Base-by-base conservation (phyloP, 2,113 vertebrate species). In the Eptesicus fuscus region DNA sequence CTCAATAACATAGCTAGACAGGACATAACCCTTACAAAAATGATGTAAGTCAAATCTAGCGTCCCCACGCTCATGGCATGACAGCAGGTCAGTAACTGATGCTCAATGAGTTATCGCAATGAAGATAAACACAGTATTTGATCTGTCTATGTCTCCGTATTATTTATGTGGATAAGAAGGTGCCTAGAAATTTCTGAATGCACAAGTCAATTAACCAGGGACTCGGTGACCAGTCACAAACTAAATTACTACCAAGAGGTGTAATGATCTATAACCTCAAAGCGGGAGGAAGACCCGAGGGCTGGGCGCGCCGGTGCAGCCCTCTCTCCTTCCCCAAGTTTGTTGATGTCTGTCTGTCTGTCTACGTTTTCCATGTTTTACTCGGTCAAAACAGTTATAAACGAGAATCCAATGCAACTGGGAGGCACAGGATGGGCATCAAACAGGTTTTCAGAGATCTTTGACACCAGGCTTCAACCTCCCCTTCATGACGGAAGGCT, bases 401-500 rank as follows among this genome's bases (percentile, higher is more conserved):
- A 23, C 28, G 30, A 47, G n/a, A 49, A 32, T 2, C n/a, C 20
- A 67, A 12, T 7, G 23, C 59, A 11, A 84, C 63, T 9, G 37
- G 14, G 79, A 69, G 37, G 11, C 16, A 6, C 0, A 91, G 73
- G 49, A n/a, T 91, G 1, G 74, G n/a, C n/a, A 51, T 5, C 30
- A 23, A 11, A 63, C 51, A 49, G n/a, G 35, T 32, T 49, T n/a
- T 70, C 63, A 80, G 71, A 88, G 65, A 4, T 7, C 20, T n/a
- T 2, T 42, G 63, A 28, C 37, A 9, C 17, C 23, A 28, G 3
- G 32, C 77, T 51, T 35, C 40, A 25, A 13, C 17, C 5, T 16
- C 2, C 30, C 65, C 25, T 13, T 5, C 3, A 5, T 0, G 0
- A 20, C 4, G 37, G 47, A 47, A 13, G 32, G 5, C 11, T 28